Percentiles rank a stretch among this genome's conserved stretches.
phyloP scores from a whole-genome alignment of 2,888 invertebrate genomes.

The Gari tellinella region DNA sequence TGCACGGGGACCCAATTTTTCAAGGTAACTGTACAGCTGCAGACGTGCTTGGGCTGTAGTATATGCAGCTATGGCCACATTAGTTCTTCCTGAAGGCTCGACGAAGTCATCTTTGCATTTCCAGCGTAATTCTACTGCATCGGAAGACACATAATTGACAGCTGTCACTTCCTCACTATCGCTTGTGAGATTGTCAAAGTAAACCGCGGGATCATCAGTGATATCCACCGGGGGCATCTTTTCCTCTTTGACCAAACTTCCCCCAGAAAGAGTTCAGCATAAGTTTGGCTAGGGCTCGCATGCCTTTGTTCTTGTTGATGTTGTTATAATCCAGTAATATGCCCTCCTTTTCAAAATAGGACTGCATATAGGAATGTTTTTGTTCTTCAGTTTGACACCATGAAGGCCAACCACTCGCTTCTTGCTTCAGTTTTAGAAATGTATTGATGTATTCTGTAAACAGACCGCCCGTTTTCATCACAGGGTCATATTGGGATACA shows the following conservation, averaged over 20 bases:
- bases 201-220: background rate
- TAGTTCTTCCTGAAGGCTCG: slow-evolving; percentile 11
- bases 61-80: slow-evolving; percentile 29
- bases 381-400: too few relatives aligned
- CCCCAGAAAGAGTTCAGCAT: background rate
- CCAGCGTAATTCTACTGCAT: slow-evolving; percentile 18
- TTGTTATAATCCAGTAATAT: slow-evolving; percentile 14
- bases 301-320: slow-evolving; percentile 26
- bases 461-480: too few relatives aligned
- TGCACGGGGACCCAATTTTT: slow-evolving; percentile 16
- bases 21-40: slow-evolving; percentile 24
- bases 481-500: too few relatives aligned
- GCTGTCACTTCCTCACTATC: slow-evolving; percentile 6
- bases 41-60: slow-evolving; percentile 42
- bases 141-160: slow-evolving; percentile 12
- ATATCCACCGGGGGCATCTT: slow-evolving; percentile 12
- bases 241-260: background rate
- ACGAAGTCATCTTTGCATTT: slow-evolving; percentile 21
- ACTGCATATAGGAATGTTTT: slow-evolving; percentile 44
- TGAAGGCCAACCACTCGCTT: slow-evolving; percentile 62
- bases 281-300: slow-evolving; percentile 25
- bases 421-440: slow-evolving; percentile 23
- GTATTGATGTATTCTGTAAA: too few relatives aligned
- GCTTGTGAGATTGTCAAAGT: slow-evolving; percentile 12
- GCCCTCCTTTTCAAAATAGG: too few relatives aligned